A percentile compares a stretch with the other conserved stretches of the same genome.
Conservation (phyloP, 2,113 vertebrate species). For the Petaurus breviceps region DNA sequence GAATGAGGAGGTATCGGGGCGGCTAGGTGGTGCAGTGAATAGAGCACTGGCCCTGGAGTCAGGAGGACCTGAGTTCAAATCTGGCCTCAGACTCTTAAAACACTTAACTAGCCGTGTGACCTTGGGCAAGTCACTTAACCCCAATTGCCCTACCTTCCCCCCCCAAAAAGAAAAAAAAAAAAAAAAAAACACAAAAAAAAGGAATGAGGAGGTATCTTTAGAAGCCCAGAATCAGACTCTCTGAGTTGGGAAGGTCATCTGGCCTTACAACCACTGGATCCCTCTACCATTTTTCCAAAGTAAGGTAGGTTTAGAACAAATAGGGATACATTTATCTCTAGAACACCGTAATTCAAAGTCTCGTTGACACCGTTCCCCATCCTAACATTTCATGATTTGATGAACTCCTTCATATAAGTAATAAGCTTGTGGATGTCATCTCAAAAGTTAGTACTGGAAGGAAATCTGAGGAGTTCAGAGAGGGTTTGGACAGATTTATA, state of each 20-base stretch:
- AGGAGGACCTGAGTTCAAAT: too few species aligned
- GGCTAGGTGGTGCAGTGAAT: too few species aligned
- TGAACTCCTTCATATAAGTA: background rate
- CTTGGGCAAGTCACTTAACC: too few species aligned
- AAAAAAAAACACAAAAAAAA: too few species aligned
- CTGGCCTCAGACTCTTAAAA: too few species aligned
- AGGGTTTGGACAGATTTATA: slow-evolving; percentile 26
- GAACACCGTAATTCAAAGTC: background rate
- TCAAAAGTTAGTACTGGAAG: background rate
- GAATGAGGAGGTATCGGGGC: too few species aligned
- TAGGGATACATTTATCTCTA: background rate
- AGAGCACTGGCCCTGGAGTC: too few species aligned
- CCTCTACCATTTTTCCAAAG: background rate
- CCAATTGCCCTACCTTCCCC: too few species aligned
- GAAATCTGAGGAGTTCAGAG: background rate
- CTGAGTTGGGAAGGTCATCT: background rate
- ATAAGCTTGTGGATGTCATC: background rate
- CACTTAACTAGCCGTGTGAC: too few species aligned
- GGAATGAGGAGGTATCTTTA: background rate
- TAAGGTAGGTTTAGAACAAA: background rate
- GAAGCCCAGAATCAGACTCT: background rate
- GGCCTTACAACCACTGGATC: background rate
- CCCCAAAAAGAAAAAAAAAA: too few species aligned
- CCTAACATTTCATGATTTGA: background rate
- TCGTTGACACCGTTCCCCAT: background rate